Evolutionary conservation across 37 sponge, comb jelly and placozoan species (phyloP).

Genomic region (Crambe crambe): DNA sequence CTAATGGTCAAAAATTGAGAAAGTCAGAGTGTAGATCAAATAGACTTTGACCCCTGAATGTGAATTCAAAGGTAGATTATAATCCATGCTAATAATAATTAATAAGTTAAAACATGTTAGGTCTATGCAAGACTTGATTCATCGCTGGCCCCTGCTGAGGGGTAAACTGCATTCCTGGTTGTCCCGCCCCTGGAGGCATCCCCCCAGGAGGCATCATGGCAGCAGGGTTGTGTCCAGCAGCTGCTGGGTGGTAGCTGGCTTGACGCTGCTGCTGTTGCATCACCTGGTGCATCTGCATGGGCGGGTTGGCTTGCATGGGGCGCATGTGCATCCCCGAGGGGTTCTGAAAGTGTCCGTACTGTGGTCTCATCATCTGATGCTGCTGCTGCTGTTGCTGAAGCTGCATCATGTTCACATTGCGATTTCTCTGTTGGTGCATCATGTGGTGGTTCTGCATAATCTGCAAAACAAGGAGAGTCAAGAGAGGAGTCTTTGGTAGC

Average conservation of each 20-base stretch:
- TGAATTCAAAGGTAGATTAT: too few species aligned
- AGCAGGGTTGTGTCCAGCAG: neutral
- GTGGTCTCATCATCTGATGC: slow-evolving; percentile 17
- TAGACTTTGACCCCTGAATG: too few species aligned
- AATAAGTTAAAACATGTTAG: too few species aligned
- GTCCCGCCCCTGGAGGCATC: neutral
- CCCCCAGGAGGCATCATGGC: slow-evolving; percentile 8
- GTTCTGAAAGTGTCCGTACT: neutral
- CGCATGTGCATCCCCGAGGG: neutral
- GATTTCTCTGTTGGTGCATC: neutral
- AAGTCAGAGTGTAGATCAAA: too few species aligned
- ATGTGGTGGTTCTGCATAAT: neutral
- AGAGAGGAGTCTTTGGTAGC: too few species aligned
- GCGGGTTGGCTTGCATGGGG: slow-evolving; percentile 42
- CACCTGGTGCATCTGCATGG: slow-evolving; percentile 43
- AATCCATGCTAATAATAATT: too few species aligned
- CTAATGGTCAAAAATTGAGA: too few species aligned
- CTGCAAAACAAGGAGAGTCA: too few species aligned
- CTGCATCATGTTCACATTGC: neutral
- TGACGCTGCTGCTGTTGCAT: neutral
- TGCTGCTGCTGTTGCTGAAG: slow-evolving; percentile 23
- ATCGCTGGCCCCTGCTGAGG: slow-evolving; percentile 19
- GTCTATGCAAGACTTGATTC: slow-evolving; percentile 22
- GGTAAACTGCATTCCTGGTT: slow-evolving; percentile 24
- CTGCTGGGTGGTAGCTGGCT: too few species aligned